These are phyloP conservation scores for Brachionus rubens DNA, from an alignment of 1,140 invertebrate genomes.

Conservation along the genomic window DNA sequence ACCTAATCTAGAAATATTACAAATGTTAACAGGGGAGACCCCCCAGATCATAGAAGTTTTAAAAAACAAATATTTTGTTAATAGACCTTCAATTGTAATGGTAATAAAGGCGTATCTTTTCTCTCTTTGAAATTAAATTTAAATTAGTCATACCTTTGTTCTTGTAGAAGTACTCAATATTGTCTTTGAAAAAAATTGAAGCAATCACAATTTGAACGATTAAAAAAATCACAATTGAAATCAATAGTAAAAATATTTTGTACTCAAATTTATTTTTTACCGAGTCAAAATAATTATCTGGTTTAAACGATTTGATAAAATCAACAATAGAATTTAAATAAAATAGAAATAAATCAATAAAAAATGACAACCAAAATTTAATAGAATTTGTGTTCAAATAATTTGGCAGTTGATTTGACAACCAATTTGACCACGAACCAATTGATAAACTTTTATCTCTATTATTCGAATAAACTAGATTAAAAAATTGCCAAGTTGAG, in stretches of 20 bases:
- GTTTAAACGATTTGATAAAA: background rate
- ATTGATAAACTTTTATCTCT: background rate
- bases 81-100: too few species aligned
- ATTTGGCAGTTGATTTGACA: background rate
- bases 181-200: background rate
- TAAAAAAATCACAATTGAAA: background rate
- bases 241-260: constrained; percentile 5
- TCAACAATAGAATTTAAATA: background rate
- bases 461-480: background rate
- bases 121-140: too few species aligned
- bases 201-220: background rate
- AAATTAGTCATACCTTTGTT: constrained; percentile 18
- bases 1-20: too few species aligned
- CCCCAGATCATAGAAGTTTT: too few species aligned
- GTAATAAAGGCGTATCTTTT: too few species aligned
- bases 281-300: background rate
- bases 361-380: background rate
- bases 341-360: background rate
- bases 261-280: constrained; percentile 15
- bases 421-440: background rate
- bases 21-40: too few species aligned
- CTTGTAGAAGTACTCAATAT: background rate
- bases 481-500: background rate
- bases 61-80: too few species aligned
- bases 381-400: background rate